Evolutionary conservation across 2,797 vertebrate species (phyloP), one percentile per base, ranked within the genome.

Genomic region (Tarsius wallacei): DNA sequence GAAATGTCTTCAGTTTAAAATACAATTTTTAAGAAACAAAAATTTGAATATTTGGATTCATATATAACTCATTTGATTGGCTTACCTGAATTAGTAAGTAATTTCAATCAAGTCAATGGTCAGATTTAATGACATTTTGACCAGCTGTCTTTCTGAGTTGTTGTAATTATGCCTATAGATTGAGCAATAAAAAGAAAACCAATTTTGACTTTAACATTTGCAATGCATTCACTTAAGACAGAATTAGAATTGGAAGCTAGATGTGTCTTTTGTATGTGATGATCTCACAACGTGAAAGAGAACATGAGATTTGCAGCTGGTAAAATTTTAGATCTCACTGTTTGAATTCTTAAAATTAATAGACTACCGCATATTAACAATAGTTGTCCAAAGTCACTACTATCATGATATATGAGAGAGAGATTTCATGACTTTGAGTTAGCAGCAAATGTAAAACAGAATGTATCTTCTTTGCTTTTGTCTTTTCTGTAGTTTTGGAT

Each of bases 401-500:
- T 12, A 7, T 49, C 73, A 36, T n/a, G 22, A 77, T 47, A 59
- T 61, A 7, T 13, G 22, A 91, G 47, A 86, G 59, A 86, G 1
- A 95, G 82, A 64, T 53, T 55, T 64, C 57, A 81, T 71, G 77
- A 19, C 31, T 47, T 73, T 55, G 59, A 85, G 53, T 86, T 71
- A 95, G 59, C 81, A 95, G 76, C 85, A 97, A 66, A 87, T 74
- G 28, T 94, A 33, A 86, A 87, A 55, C 70, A 80, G 94, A 97
- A 95, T 68, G 93, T 97, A 97, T 96, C 76, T 74, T 97, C 87
- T 98, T 98, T 97, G 98, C 98, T 98, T 97, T 86, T 98, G 99
- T 99, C 98, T 98, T 97, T 97, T 98, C 99, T 98, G 97, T 98
- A 98, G 98, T 98, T 98, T 97, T 97, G 94, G 90, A 98, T 98